phyloP scores from a whole-genome alignment of 1,140 invertebrate genomes.

The Lasaia peninsularis region DNA sequence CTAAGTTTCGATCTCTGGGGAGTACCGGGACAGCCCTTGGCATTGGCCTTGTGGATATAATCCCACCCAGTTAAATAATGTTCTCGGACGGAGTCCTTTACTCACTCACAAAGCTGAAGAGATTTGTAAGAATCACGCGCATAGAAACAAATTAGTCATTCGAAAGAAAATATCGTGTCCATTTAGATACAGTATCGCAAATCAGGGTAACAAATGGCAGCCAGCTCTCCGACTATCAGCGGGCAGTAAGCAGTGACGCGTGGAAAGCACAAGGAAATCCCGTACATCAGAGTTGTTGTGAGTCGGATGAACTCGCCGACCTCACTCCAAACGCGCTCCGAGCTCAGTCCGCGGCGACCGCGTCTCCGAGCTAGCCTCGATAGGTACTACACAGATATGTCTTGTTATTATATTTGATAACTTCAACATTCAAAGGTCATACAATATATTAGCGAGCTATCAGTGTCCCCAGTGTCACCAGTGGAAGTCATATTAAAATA shows the following conservation, averaged over 20 bases:
- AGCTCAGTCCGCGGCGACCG: not conserved
- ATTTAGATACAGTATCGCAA: no score
- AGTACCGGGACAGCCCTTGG: no score
- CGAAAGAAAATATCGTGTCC: no score
- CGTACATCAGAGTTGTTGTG: conserved; percentile 4
- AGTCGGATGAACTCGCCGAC: conserved; percentile 18
- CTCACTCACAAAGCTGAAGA: no score
- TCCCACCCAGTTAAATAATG: no score
- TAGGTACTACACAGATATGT: not conserved
- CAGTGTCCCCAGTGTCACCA: not conserved
- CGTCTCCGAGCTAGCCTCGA: not conserved
- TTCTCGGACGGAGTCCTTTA: no score
- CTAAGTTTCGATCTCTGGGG: no score
- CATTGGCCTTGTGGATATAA: no score
- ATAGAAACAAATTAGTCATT: no score
- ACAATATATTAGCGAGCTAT: not conserved
- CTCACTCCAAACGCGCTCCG: conserved; percentile 3
- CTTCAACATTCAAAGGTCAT: conserved; percentile 6
- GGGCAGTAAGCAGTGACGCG: not conserved
- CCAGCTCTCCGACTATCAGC: not conserved
- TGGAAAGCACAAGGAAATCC: conserved; percentile 29
- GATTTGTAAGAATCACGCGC: no score
- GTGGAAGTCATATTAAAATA: not conserved
- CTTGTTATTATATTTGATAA: conserved; percentile 11
- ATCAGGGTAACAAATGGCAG: no score